Conservation (phyloP, 2,113 vertebrate species). For the Crotophaga sulcirostris region DNA sequence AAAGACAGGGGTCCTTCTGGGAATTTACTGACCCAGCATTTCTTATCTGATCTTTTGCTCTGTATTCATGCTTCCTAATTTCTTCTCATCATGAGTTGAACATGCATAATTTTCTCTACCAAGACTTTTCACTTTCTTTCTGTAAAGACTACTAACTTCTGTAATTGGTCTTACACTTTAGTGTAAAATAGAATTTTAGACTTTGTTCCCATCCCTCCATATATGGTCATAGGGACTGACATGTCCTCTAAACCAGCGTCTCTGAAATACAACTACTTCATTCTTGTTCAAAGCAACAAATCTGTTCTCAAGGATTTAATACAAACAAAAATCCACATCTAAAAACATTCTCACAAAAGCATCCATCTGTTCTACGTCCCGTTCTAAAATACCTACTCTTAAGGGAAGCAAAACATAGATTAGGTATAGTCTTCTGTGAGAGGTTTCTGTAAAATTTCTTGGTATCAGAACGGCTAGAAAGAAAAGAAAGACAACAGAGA, state of each 20-base stretch:
- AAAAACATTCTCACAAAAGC: not conserved
- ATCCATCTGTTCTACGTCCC: not conserved
- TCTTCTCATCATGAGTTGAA: not conserved
- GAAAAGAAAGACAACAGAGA: not conserved
- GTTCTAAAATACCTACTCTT: not conserved
- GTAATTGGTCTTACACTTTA: not conserved
- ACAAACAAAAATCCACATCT: not conserved
- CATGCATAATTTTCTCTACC: rapidly evolving
- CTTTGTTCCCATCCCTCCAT: not conserved
- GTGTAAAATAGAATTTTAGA: not conserved
- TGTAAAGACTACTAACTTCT: not conserved
- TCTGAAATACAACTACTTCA: not conserved
- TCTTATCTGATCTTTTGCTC: not conserved
- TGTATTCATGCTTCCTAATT: not conserved
- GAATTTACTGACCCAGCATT: not conserved
- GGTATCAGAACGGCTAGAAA: not conserved
- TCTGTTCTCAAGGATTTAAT: not conserved
- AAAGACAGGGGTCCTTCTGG: not conserved
- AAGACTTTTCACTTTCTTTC: not conserved
- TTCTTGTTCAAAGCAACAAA: not conserved
- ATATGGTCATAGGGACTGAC: not conserved
- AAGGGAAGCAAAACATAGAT: not conserved
- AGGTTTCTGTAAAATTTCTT: not conserved
- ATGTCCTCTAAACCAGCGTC: not conserved
- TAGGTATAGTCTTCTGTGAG: not conserved